Conservation (phyloP, 2,888 invertebrate genomes). For the Perizoma affinitatum region DNA sequence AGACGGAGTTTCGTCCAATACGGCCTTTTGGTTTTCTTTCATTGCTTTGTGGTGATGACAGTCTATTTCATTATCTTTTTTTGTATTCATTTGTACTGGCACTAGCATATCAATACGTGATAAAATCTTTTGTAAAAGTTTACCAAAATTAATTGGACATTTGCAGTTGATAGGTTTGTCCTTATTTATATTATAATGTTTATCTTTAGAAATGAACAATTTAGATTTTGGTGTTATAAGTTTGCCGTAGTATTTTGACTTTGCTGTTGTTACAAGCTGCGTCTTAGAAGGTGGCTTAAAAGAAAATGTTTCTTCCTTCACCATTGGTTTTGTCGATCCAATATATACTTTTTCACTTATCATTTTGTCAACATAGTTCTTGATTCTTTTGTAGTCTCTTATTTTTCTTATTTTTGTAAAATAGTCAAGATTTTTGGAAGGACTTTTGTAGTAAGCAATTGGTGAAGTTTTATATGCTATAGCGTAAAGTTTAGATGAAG, state of each 20-base stretch:
- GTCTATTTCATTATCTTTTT: not conserved
- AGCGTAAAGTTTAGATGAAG: conserved; percentile 52
- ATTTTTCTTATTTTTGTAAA: conserved; percentile 66
- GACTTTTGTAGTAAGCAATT: conserved; percentile 53
- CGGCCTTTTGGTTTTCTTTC: not conserved
- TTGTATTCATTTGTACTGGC: conserved; percentile 29
- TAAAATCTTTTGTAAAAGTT: conserved; percentile 51
- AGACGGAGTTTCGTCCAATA: not conserved
- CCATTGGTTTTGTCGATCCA: conserved; percentile 45
- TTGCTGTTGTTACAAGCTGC: not conserved
- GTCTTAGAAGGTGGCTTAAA: conserved; percentile 22
- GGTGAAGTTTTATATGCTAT: conserved; percentile 64
- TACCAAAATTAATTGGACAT: conserved; percentile 52
- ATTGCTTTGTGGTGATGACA: conserved; percentile 1
- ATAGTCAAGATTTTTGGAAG: conserved; percentile 64
- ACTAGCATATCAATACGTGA: conserved; percentile 49
- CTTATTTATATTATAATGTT: not conserved
- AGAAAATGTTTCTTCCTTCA: conserved; percentile 36
- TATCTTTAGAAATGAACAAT: not conserved
- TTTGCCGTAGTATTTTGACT: not conserved
- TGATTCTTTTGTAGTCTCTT: conserved; percentile 65
- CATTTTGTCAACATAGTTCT: conserved; percentile 70
- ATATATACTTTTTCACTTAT: conserved; percentile 55
- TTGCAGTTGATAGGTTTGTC: conserved; percentile 43
- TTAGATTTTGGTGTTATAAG: not conserved